phyloP scores from a whole-genome alignment of 2,888 invertebrate genomes.

The Callinectes sapidus region DNA sequence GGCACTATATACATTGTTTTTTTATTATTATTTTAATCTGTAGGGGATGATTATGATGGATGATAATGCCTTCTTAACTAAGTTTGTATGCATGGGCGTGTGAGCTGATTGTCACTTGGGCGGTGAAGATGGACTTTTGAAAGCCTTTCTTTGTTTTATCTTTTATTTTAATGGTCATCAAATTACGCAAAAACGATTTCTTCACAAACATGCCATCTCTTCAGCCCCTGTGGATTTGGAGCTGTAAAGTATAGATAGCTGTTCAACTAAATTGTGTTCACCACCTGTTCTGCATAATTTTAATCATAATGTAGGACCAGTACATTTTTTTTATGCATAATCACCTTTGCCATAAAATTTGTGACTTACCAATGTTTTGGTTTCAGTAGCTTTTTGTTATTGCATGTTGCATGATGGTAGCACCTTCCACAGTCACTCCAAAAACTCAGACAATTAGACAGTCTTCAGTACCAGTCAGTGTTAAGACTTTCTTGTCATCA shows the following conservation, averaged over 20 bases:
- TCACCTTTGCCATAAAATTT: constrained; percentile 51
- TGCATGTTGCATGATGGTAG: constrained; percentile 67
- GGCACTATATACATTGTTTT: constrained; percentile 44
- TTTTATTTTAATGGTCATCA: constrained; percentile 12
- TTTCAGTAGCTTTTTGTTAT: constrained; percentile 66
- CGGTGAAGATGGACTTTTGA: constrained; percentile 60
- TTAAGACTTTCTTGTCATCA: background rate
- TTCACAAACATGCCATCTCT: constrained; percentile 54
- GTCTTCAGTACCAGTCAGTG: constrained; percentile 28
- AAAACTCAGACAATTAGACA: constrained; percentile 67
- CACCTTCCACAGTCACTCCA: constrained; percentile 65
- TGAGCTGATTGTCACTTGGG: constrained; percentile 65
- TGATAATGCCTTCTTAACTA: constrained; percentile 61
- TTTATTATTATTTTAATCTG: constrained; percentile 44
- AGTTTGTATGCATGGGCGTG: constrained; percentile 68
- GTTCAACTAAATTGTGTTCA: constrained; percentile 63
- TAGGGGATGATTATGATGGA: constrained; percentile 46
- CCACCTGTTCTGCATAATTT: constrained; percentile 63
- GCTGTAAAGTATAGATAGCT: constrained; percentile 56
- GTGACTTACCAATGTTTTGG: constrained; percentile 54
- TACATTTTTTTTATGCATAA: constrained; percentile 59
- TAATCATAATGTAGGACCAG: constrained; percentile 60
- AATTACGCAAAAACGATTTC: constrained; percentile 4
- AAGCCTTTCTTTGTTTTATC: constrained; percentile 19
- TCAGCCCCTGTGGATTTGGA: constrained; percentile 67